Evolutionary conservation across 2,113 vertebrate species (phyloP).

Genomic region (Nesogale talazaci): DNA sequence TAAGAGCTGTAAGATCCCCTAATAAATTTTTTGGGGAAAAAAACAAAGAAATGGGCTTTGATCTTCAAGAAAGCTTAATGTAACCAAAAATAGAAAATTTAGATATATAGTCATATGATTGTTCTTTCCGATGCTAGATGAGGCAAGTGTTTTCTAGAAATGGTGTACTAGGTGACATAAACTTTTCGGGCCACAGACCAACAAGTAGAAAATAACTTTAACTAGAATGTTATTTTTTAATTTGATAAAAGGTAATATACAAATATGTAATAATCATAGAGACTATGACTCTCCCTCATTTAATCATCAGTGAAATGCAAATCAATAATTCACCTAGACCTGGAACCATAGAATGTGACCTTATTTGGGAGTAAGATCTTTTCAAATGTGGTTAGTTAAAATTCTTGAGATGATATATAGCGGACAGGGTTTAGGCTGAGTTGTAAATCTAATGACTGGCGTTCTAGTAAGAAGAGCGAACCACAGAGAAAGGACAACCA

Average conservation of each 20-base stretch:
- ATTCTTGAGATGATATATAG: not conserved
- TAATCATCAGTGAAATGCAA: constrained; percentile 12
- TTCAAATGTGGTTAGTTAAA: not conserved
- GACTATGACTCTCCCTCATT: not conserved
- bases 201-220: constrained; percentile 36
- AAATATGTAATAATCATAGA: not conserved
- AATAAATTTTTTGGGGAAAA: too few relatives aligned
- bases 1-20: too few relatives aligned
- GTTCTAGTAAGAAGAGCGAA: not conserved
- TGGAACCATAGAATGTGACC: not conserved
- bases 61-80: not conserved
- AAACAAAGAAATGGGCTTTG: not conserved
- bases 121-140: not conserved
- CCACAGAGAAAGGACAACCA: not conserved
- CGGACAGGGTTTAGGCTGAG: not conserved
- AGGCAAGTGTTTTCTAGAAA: not conserved
- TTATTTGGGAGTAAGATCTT: not conserved
- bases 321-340: not conserved
- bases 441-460: not conserved
- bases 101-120: not conserved
- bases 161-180: not conserved
- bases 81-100: not conserved
- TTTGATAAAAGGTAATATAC: not conserved
- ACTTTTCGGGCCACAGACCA: not conserved
- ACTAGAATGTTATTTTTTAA: not conserved